Conservation (phyloP, 1,140 invertebrate species). For the Scaptomyza hsui region DNA sequence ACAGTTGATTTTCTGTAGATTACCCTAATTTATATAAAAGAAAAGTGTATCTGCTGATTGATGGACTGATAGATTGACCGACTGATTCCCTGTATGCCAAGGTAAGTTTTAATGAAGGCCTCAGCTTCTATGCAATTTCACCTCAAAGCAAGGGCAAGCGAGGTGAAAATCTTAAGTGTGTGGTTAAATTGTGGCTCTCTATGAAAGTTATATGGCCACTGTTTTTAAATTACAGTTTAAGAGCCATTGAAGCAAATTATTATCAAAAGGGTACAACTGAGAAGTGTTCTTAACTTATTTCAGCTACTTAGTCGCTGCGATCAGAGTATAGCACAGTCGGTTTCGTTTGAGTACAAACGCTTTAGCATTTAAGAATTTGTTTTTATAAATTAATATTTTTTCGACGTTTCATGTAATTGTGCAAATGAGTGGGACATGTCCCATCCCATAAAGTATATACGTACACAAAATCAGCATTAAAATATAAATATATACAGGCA, state of each 20-base stretch:
- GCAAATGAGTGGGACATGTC: neutral
- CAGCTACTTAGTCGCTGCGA: neutral
- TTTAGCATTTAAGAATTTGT: neutral
- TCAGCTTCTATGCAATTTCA: too few relatives aligned
- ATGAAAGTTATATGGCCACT: neutral
- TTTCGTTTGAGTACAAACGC: neutral
- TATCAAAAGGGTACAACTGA: too few relatives aligned
- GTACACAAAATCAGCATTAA: neutral
- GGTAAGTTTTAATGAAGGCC: too few relatives aligned
- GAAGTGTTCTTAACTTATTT: too few relatives aligned
- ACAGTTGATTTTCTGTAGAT: constrained; percentile 34
- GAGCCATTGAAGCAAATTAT: neutral
- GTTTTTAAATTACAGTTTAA: neutral
- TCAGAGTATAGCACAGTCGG: neutral
- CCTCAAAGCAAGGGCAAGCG: too few relatives aligned
- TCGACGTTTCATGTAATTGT: neutral
- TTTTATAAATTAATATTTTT: constrained; percentile 3
- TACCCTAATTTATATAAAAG: constrained; percentile 7
- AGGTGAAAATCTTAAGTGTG: too few relatives aligned
- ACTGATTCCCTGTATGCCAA: too few relatives aligned
- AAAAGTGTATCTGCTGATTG: neutral
- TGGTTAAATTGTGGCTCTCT: too few relatives aligned
- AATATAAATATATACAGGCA: neutral
- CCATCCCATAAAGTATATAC: neutral
- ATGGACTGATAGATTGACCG: too few relatives aligned